Percentiles rank a stretch among this genome's conserved stretches.
phyloP scores from a whole-genome alignment of 2,888 invertebrate genomes.

The Melanostoma scalare region DNA sequence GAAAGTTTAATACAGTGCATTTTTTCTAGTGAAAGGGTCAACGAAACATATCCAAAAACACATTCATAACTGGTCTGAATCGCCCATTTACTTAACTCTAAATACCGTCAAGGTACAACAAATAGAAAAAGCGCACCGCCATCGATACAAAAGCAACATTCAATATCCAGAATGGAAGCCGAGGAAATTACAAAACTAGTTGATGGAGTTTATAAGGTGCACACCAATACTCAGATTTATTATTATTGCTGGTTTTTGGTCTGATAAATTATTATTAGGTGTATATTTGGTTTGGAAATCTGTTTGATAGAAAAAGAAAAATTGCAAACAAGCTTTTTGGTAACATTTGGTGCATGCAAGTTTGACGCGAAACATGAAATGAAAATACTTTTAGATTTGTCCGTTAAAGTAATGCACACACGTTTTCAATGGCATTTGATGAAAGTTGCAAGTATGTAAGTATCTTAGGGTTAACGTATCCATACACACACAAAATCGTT shows the following conservation, averaged over 20 bases:
- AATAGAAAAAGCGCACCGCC: constrained; percentile 9
- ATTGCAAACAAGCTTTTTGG: no score
- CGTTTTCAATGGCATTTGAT: constrained; percentile 17
- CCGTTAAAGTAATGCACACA: neutral
- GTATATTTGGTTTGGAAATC: neutral
- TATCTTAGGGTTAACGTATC: no score
- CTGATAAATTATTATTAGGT: neutral
- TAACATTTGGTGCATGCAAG: no score
- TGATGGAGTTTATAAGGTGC: constrained; percentile 95
- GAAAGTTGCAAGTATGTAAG: constrained; percentile 12
- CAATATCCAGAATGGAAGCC: constrained; percentile 84
- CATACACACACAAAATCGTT: no score
- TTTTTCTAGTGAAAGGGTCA: constrained; percentile 42
- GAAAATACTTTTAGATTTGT: neutral
- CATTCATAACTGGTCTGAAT: constrained; percentile 31
- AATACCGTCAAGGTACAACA: constrained; percentile 13
- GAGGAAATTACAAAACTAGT: constrained; percentile 95
- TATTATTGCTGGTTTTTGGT: neutral
- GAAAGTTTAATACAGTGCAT: constrained; percentile 16
- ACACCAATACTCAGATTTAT: constrained; percentile 43
- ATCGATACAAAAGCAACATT: constrained; percentile 18
- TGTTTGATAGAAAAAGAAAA: no score
- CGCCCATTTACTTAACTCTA: constrained; percentile 13
- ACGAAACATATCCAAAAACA: constrained; percentile 10
- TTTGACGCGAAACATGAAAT: no score